Conservation (phyloP, 2,888 invertebrate species). For the Heliconius erato region DNA sequence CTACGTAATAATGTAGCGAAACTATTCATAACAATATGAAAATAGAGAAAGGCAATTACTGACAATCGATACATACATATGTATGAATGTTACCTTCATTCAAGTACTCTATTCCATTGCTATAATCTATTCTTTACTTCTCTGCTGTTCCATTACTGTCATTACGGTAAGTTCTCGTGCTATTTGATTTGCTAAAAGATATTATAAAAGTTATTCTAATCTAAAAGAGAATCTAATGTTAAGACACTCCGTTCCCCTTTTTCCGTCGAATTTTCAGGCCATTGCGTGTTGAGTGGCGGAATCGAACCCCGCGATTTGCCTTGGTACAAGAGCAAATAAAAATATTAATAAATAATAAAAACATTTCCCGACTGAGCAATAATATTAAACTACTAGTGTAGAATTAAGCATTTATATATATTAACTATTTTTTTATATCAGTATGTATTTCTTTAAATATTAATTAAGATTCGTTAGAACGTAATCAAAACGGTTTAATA, state of each 20-base stretch:
- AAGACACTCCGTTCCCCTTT: too few relatives aligned
- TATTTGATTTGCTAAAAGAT: background rate
- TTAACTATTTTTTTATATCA: background rate
- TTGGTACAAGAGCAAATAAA: too few relatives aligned
- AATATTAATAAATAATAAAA: too few relatives aligned
- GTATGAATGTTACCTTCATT: conserved; percentile 55
- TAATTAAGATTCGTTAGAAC: background rate
- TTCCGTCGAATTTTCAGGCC: too few relatives aligned
- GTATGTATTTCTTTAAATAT: background rate
- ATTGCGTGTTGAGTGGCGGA: too few relatives aligned
- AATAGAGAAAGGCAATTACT: conserved; percentile 62
- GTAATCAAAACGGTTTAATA: background rate
- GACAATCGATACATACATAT: conserved; percentile 63
- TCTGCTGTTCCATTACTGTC: background rate
- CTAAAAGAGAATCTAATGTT: too few relatives aligned
- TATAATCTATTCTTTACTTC: background rate
- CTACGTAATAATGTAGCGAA: too few relatives aligned
- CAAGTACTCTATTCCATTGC: conserved; percentile 51
- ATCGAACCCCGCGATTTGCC: too few relatives aligned
- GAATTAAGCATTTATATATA: too few relatives aligned
- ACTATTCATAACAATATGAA: conserved; percentile 57
- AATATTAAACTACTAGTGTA: too few relatives aligned
- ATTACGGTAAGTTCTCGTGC: background rate
- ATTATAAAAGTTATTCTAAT: background rate
- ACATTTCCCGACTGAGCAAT: too few relatives aligned